A percentile compares a stretch with the other conserved stretches of the same genome.
phyloP scores from a whole-genome alignment of 2,113 vertebrate species.

The Brachyhypopomus gauderio region DNA sequence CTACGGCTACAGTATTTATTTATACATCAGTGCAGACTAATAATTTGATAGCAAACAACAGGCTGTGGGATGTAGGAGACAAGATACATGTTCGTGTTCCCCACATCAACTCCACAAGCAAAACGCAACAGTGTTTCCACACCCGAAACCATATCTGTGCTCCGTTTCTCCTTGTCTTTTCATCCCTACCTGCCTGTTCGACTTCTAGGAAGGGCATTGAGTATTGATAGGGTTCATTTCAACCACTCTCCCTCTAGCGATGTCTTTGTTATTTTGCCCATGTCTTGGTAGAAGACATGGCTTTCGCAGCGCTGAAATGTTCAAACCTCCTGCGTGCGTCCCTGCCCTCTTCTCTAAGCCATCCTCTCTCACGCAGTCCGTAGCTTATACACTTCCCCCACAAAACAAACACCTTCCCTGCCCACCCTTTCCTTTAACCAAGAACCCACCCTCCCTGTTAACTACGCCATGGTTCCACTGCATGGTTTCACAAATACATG shows the following conservation, averaged over 20 bases:
- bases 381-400: background rate
- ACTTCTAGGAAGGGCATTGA: slow-evolving; percentile 31
- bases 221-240: slow-evolving; percentile 38
- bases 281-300: slow-evolving; percentile 7
- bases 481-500: slow-evolving; percentile 47
- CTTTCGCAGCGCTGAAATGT: slow-evolving; percentile 16
- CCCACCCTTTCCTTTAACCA: slow-evolving; percentile 13
- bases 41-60: slow-evolving; percentile 12
- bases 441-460: slow-evolving; percentile 9
- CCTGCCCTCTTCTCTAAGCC: background rate
- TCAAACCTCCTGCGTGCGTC: background rate
- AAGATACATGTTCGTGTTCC: slow-evolving; percentile 12
- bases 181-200: slow-evolving; percentile 22
- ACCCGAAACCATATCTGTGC: slow-evolving; percentile 28
- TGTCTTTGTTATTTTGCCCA: slow-evolving; percentile 38
- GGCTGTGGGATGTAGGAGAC: background rate
- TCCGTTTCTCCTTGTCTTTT: slow-evolving; percentile 22
- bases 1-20: background rate
- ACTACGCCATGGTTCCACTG: slow-evolving; percentile 33
- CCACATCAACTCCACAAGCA: background rate
- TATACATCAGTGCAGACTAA: slow-evolving; percentile 25
- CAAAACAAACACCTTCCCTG: slow-evolving; percentile 13
- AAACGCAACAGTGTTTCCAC: slow-evolving; percentile 31
- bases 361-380: slow-evolving; percentile 10
- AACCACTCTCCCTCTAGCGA: slow-evolving; percentile 19